A percentile compares a stretch with the other conserved stretches of the same genome.
Conservation (phyloP, 2,113 vertebrate genomes). For the Triplophysa dalaica region DNA sequence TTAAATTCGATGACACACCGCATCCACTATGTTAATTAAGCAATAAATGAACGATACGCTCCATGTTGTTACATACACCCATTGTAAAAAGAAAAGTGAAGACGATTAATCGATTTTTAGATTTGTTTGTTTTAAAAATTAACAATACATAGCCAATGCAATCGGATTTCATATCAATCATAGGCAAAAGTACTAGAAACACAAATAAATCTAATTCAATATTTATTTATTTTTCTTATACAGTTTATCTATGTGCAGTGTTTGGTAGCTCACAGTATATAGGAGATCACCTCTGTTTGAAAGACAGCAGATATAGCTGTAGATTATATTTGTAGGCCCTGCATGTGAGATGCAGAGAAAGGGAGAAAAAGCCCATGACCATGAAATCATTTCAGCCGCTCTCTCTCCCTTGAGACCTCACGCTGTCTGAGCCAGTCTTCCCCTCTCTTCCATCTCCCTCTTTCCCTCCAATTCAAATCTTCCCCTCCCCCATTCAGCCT, state of each 20-base stretch:
- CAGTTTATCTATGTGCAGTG: constrained; percentile 46
- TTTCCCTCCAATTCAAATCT: constrained; percentile 47
- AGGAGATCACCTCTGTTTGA: constrained; percentile 74
- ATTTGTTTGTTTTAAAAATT: no score
- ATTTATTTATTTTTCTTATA: neutral
- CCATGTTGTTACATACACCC: no score
- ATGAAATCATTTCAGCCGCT: constrained; percentile 76
- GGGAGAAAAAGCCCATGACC: constrained; percentile 66
- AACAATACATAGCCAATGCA: no score
- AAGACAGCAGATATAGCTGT: constrained; percentile 69
- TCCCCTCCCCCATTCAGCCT: constrained; percentile 25
- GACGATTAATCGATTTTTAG: no score
- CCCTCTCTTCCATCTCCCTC: constrained; percentile 44
- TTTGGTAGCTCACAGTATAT: constrained; percentile 54
- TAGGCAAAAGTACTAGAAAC: no score
- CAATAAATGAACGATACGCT: no score
- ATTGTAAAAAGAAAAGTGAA: no score
- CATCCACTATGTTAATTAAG: no score
- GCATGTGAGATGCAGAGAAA: constrained; percentile 58
- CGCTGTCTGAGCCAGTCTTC: constrained; percentile 71
- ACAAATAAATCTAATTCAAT: no score
- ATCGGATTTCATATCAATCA: no score
- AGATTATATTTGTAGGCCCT: constrained; percentile 74
- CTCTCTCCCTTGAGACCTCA: constrained; percentile 75
- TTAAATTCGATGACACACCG: no score